Evolutionary conservation across 2,113 vertebrate genomes (phyloP).

Genomic region (Ciconia maguari): DNA sequence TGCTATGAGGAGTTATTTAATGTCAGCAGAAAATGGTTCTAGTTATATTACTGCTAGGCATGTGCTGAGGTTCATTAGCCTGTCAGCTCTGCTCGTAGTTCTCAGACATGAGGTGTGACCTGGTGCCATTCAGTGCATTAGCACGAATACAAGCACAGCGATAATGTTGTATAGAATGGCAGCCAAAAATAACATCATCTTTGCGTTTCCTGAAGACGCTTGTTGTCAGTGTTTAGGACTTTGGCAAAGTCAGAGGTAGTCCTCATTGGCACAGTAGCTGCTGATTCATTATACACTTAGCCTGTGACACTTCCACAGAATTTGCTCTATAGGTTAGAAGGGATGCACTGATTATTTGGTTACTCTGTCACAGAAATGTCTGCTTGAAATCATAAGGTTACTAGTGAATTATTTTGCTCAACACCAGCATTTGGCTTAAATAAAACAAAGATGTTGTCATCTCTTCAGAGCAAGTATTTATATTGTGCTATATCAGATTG

Average conservation of each 20-base stretch:
- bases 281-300: neutral
- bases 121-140: neutral
- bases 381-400: neutral
- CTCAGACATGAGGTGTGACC: neutral
- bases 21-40: conserved; percentile 26
- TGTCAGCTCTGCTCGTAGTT: neutral
- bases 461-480: neutral
- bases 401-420: neutral
- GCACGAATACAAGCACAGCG: neutral
- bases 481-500: neutral
- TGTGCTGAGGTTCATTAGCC: neutral
- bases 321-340: neutral
- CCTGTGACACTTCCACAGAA: neutral
- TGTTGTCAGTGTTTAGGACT: neutral
- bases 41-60: neutral
- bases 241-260: neutral
- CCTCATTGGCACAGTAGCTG: neutral
- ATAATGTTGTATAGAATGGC: neutral
- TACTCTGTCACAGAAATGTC: neutral
- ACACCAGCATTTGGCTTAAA: neutral
- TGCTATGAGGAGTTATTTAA: conserved; percentile 31
- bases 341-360: neutral
- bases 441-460: neutral
- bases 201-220: neutral
- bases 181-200: neutral